A percentile compares a stretch with the other conserved stretches of the same genome.
Conservation (phyloP, 2,113 vertebrate genomes). For the Muscicapa adusta region DNA sequence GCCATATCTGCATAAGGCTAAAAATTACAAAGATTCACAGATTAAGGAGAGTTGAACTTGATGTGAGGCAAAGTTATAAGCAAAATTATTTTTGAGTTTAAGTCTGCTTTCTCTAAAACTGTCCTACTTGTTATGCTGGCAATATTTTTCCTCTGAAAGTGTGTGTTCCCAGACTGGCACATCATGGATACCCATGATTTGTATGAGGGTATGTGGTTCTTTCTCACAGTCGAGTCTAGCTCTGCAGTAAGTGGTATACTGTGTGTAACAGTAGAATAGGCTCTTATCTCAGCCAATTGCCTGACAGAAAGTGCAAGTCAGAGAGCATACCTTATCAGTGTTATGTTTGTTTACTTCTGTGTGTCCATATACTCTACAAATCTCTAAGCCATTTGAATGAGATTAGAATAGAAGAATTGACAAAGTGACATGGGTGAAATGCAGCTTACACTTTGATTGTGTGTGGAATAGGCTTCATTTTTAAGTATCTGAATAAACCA, state of each 20-base stretch:
- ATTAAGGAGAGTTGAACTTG: background rate
- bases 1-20: background rate
- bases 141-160: background rate
- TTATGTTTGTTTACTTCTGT: conserved; percentile 13
- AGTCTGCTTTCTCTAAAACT: background rate
- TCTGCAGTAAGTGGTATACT: background rate
- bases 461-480: background rate
- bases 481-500: conserved; percentile 9
- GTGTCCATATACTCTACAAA: background rate
- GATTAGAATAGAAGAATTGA: conserved; percentile 26
- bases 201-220: background rate
- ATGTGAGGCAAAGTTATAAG: background rate
- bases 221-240: background rate
- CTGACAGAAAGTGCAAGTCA: background rate
- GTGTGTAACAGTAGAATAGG: background rate
- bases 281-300: conserved; percentile 20
- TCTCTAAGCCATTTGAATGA: background rate
- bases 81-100: background rate
- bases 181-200: background rate
- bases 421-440: conserved; percentile 35
- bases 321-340: background rate
- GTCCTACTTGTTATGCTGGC: background rate
- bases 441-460: conserved; percentile 1
- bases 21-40: background rate
- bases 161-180: background rate